Evolutionary conservation across 1,140 invertebrate species (phyloP), one percentile per base, ranked within the genome.

Genomic region (Aradophagus sp.): DNA sequence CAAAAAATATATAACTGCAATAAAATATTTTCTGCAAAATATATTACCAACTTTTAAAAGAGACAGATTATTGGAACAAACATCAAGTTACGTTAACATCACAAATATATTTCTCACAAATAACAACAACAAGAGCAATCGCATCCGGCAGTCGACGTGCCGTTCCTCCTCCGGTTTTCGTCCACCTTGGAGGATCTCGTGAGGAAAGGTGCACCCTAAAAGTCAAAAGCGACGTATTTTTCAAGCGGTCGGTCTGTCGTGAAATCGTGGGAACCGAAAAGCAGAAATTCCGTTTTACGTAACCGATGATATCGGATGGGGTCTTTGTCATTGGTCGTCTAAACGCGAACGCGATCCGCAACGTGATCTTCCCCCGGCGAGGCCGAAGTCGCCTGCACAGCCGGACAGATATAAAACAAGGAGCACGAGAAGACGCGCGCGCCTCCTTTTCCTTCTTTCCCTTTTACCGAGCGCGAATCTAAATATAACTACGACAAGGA

Each of bases 401-500:
- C 55, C 48, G 55, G 65, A 69, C 65, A 53, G 45, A 67, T 67
- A 58, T 56, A 69, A 69, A 62, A 69, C 56, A 69, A 69, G 66
- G 44, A 69, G 56, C 66, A 61, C 55, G 65, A 55, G 53, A 41
- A 47, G 34, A 48, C 58, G 58, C 58, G 35, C 39, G 42, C 50
- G 44, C 52, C 53, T 58, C 56, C 65, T 55, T 50, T 73, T 67
- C 41, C 50, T 63, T 55, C 65, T 53, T 50, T 63, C 65, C 36
- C 39, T 50, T 67, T 59, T 56, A 55, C 55, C 41, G 63, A 63
- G 52, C 56, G 39, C 52, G 58, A 66, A 65, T 63, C 59, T 74
- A 66, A 72, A 72, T 72, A 72, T 72, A 72, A 71, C 68, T 61
- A 61, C 68, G 68, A 62, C 62, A 67, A 61, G 50, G 52, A 72